Base-by-base conservation (phyloP, 2,888 invertebrate genomes). In the Protodeltote pygarga region DNA sequence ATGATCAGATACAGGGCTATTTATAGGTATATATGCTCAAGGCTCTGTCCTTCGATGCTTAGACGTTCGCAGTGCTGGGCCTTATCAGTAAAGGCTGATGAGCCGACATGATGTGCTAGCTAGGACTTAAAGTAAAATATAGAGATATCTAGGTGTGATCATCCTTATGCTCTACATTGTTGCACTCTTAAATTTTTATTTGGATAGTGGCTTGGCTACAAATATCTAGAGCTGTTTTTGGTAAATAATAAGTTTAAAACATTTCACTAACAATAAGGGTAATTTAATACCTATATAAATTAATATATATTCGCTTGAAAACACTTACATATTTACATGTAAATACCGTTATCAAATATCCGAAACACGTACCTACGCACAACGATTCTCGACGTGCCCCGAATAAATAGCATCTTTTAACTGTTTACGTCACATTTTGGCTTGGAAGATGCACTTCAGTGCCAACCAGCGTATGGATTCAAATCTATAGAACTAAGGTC, bases 391-490 rank as follows among this genome's bases (percentile, higher is more conserved):
- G 50, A 77, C 81, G 82, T 78, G 84, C 66, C 55, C 60, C 63
- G 81, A 83, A 81, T 83, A 76, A 67, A 67, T 57, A 68, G 54
- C 65, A 61, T 52, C 60, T 75, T 73, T 71, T 76, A 77, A 79
- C 79, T 54, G 79, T 81, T 80, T 79, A 79, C 84, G 79, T 83
- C 79, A 83, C 75, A 73, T 77, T 71, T 83, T 85, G 84, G 84
- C 85, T 73, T 68, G 55, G 47, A 32, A 73, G 69, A 78, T 81
- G 79, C 80, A 79, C 71, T 77, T 69, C 54, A 65, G 63, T 85
- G 85, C 85, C 85, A 86, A 85, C 53, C 71, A 47, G 54, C 64
- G 62, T 60, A 61, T 60, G 52, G 61, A 71, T 69, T 68, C 65
- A 65, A 60, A 71, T 70, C 63, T 61, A 51, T 51, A 68, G 48